A percentile compares a stretch with the other conserved stretches of the same genome.
These are phyloP conservation scores for Eilema sororculum DNA, from an alignment of 2,888 invertebrate genomes.

Conservation along the genomic window DNA sequence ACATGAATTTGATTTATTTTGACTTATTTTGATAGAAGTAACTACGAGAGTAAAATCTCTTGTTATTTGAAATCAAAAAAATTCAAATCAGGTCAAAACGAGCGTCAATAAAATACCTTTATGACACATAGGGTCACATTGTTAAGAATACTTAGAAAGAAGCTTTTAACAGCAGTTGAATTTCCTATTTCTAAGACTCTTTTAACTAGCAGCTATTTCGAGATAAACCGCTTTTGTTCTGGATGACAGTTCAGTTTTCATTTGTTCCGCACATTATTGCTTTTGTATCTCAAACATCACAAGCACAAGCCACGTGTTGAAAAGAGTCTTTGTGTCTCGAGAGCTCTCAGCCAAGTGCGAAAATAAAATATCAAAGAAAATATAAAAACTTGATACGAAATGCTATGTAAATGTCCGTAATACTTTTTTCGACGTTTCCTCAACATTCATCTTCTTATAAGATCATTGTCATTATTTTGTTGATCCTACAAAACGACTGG, in stretches of 20 bases:
- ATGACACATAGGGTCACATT: not conserved
- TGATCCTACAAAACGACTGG: slow-evolving; percentile 35
- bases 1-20: not conserved
- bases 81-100: not conserved
- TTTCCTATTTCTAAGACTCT: not conserved
- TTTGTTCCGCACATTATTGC: slow-evolving; percentile 21
- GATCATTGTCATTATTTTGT: slow-evolving; percentile 48
- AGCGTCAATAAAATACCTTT: not conserved
- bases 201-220: slow-evolving; percentile 15
- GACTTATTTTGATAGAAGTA: too few species aligned
- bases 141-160: not conserved
- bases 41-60: too few species aligned
- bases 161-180: not conserved
- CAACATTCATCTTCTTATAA: slow-evolving; percentile 39
- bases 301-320: slow-evolving; percentile 22
- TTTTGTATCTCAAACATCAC: slow-evolving; percentile 16
- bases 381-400: slow-evolving; percentile 38
- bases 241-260: slow-evolving; percentile 16
- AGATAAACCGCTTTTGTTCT: slow-evolving; percentile 13
- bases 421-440: slow-evolving; percentile 31
- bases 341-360: slow-evolving; percentile 26
- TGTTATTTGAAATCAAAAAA: too few species aligned
- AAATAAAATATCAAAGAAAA: slow-evolving; percentile 33
- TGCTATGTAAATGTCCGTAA: slow-evolving; percentile 43
- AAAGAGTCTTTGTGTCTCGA: slow-evolving; percentile 17